A percentile compares a stretch with the other conserved stretches of the same genome.
phyloP scores from a whole-genome alignment of 2,113 vertebrate genomes.

The Vicugna pacos region DNA sequence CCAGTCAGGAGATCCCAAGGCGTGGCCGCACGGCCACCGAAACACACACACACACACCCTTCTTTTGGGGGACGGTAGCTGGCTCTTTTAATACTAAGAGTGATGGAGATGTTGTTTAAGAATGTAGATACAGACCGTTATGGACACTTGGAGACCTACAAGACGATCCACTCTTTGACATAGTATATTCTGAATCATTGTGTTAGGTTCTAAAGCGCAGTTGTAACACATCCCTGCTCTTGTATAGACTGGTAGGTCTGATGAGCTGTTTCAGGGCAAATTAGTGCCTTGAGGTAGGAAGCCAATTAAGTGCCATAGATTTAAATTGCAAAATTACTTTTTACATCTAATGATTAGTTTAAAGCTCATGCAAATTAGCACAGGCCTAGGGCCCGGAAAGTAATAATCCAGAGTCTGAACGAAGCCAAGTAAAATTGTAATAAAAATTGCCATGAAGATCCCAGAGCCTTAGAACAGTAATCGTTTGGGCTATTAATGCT shows the following conservation, averaged over 20 bases:
- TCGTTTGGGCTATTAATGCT: not conserved
- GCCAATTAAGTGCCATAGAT: constrained; percentile 56
- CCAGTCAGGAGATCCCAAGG: constrained; percentile 24
- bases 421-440: constrained; percentile 55
- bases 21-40: not conserved
- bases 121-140: not conserved
- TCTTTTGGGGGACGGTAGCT: not conserved
- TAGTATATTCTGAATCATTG: not conserved
- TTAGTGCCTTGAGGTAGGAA: constrained; percentile 69
- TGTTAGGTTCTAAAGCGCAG: not conserved
- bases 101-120: not conserved
- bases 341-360: constrained; percentile 66
- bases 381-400: constrained; percentile 48
- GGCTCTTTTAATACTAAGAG: no score
- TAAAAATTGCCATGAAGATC: constrained; percentile 33
- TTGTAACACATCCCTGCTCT: not conserved
- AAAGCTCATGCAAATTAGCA: constrained; percentile 70
- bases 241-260: constrained; percentile 9
- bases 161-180: not conserved
- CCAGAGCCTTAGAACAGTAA: constrained; percentile 2
- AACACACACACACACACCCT: not conserved
- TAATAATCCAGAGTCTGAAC: constrained; percentile 56
- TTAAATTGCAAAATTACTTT: constrained; percentile 73
- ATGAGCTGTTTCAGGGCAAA: constrained; percentile 25
- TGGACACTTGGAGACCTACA: not conserved